A percentile compares a stretch with the other conserved stretches of the same genome.
Conservation (phyloP, 30 jellyfish, hydroid and myxozoan species). For the Mastigias papua region DNA sequence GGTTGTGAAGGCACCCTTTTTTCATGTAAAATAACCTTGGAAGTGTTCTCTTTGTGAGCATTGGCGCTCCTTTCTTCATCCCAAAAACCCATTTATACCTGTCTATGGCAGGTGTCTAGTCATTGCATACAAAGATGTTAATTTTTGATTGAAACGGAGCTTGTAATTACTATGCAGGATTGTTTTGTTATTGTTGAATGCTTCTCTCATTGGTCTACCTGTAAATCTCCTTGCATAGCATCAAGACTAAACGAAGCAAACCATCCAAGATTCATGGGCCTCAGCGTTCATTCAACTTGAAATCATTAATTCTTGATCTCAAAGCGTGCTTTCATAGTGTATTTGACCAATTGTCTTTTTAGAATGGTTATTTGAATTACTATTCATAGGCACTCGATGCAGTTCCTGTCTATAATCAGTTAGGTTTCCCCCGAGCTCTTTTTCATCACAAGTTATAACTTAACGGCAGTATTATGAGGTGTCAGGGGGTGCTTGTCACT, state of each 20-base stretch:
- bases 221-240: neutral
- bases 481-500: neutral
- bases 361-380: neutral
- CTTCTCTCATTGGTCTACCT: no score
- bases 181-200: no score
- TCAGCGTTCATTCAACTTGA: slow-evolving; percentile 12
- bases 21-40: no score
- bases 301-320: neutral
- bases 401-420: neutral
- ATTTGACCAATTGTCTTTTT: slow-evolving; percentile 13
- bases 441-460: neutral
- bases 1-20: no score
- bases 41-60: no score
- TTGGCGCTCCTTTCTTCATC: no score
- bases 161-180: no score
- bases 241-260: neutral
- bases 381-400: neutral
- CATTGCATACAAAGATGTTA: no score
- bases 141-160: no score
- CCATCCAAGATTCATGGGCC: neutral
- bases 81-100: no score
- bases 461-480: neutral
- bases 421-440: neutral
- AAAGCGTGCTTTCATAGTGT: neutral
- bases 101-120: no score